Base-by-base conservation (phyloP, 1,140 invertebrate species). In the Scaptomyza montana region DNA sequence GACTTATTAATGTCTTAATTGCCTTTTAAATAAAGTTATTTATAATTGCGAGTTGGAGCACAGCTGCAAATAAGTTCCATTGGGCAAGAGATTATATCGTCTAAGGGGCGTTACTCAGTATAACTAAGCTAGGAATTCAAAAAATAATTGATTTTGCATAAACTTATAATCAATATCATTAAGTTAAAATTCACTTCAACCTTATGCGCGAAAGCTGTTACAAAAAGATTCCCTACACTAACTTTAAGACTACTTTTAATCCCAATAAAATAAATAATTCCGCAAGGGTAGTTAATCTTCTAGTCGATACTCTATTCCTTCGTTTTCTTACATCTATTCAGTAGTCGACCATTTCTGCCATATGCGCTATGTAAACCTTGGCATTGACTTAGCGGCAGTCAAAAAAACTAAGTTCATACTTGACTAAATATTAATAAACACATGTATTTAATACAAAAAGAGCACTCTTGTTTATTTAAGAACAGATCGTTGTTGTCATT, bases 401-500 rank as follows among this genome's bases (percentile, higher is more conserved):
- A 6, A 9, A 3, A 56, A 53, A 63, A 43, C 0, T 5, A n/a
- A n/a, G 12, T 43, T 36, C 33, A 45, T 21, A 25, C 39, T 43
- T 51, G 60, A 33, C 33, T 65, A 77, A 77, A 74, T 74, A 68
- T 39, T 64, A 49, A 70, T 59, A 50, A 30, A 45, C 60, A 54
- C n/a, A n/a, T 68, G 28, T 56, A 82, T 85, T 63, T 76, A 78
- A 67, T 25, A 25, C 3, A 3, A 59, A 33, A 39, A 28, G 9
- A 36, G 33, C 33, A 7, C 33, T 64, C 73, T 54, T 86, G 73
- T 86, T 82, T 86, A 65, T 39, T 82, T 78, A 79, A 76, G 72
- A 77, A 66, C 59, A 70, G 73, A 77, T 81, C 72, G 49, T 67
- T 28, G 64, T 25, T 45, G 46, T 60, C 66, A 72, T 66, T 53